These are phyloP conservation scores for Jaculus jaculus DNA, from an alignment of 2,113 vertebrate genomes.

Conservation along the genomic window DNA sequence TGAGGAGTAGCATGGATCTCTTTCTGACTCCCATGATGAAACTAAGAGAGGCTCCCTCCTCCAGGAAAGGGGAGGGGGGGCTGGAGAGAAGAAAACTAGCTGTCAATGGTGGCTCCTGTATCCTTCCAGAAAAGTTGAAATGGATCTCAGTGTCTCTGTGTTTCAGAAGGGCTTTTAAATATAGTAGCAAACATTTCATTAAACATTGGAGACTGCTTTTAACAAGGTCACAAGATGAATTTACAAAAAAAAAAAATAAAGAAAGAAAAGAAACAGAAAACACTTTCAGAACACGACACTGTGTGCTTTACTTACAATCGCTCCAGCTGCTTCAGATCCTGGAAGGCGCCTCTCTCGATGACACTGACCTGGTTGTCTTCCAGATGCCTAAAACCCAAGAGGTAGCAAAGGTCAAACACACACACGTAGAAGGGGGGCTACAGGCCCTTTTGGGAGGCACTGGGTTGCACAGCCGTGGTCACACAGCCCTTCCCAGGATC, in stretches of 20 bases:
- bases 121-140: not conserved
- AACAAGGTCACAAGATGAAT: constrained; percentile 18
- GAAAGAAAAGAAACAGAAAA: too few species aligned
- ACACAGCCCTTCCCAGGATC: not conserved
- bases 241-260: not conserved
- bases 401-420: constrained; percentile 57
- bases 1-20: not conserved
- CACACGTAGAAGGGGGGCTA: too few species aligned
- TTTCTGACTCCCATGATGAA: not conserved
- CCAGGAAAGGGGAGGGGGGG: not conserved
- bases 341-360: constrained; percentile 97
- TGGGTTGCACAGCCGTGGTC: not conserved
- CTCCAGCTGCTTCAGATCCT: constrained; percentile 97
- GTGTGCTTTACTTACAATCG: constrained; percentile 91
- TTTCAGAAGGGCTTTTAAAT: constrained; percentile 25
- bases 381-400: constrained; percentile 90
- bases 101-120: not conserved
- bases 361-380: constrained; percentile 98
- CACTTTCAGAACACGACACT: constrained; percentile 28
- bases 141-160: not conserved
- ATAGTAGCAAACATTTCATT: constrained; percentile 36
- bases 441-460: not conserved
- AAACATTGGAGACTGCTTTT: not conserved
- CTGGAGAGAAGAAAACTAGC: constrained; percentile 10
- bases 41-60: not conserved